Evolutionary conservation across 2,888 invertebrate genomes (phyloP).

Genomic region (Hyppa rectilinea): DNA sequence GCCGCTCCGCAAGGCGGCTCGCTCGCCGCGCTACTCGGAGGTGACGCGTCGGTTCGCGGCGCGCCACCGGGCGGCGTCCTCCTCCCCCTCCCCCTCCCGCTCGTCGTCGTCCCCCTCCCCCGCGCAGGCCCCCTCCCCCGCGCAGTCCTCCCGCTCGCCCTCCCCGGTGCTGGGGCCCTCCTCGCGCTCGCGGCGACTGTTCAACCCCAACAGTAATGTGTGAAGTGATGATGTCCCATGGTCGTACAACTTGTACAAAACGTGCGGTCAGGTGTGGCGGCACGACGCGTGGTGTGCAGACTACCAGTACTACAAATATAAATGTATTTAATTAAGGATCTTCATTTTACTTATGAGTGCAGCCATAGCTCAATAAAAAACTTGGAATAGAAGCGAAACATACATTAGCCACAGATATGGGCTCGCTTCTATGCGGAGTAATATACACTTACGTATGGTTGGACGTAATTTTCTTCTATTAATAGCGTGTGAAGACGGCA

Average conservation of each 20-base stretch:
- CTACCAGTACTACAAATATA: not conserved
- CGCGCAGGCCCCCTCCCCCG: not conserved
- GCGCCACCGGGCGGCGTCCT: not conserved
- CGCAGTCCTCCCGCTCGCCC: not conserved
- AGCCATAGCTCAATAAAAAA: not conserved
- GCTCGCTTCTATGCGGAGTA: not conserved
- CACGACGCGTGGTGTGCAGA: not conserved
- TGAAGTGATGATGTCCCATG: not conserved
- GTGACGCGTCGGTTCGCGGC: slow-evolving; percentile 68
- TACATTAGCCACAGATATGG: no score
- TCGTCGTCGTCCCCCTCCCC: not conserved
- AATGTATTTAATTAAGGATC: not conserved
- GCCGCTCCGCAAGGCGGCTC: not conserved
- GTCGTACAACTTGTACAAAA: not conserved
- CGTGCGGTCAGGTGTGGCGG: not conserved
- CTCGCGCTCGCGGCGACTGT: slow-evolving; percentile 29
- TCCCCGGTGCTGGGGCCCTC: not conserved
- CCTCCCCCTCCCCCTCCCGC: not conserved
- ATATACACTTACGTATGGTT: not conserved
- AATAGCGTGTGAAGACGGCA: not conserved
- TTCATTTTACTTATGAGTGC: not conserved
- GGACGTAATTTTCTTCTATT: not conserved
- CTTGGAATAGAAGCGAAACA: not conserved
- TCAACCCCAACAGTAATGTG: slow-evolving; percentile 33
- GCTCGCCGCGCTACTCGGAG: slow-evolving; percentile 65